Percentiles rank a stretch among this genome's conserved stretches.
Conservation (phyloP, 2,797 vertebrate species). For the Furcifer pardalis region DNA sequence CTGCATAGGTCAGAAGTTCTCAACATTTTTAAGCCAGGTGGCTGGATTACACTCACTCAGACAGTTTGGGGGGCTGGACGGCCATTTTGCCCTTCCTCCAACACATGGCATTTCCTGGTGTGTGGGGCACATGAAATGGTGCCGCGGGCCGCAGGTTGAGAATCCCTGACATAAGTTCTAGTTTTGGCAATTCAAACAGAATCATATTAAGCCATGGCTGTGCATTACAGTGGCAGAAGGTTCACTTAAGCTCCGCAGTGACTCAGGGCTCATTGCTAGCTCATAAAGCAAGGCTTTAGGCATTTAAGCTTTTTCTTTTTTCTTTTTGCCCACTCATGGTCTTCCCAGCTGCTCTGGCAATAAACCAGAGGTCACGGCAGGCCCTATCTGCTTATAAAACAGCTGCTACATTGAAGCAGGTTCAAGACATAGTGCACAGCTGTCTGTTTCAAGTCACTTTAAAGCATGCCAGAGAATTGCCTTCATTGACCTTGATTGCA, state of each 20-base stretch:
- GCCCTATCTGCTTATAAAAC: conserved; percentile 56
- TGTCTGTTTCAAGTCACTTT: conserved; percentile 45
- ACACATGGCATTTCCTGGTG: too few relatives aligned
- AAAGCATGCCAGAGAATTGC: conserved; percentile 33
- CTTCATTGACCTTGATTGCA: neutral
- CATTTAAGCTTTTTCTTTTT: conserved; percentile 53
- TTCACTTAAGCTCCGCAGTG: conserved; percentile 33
- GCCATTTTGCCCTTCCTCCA: too few relatives aligned
- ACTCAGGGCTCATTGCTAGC: conserved; percentile 37
- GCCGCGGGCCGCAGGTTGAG: too few relatives aligned
- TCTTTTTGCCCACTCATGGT: conserved; percentile 19
- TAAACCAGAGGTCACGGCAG: conserved; percentile 55
- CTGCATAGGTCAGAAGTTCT: too few relatives aligned
- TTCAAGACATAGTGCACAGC: conserved; percentile 48
- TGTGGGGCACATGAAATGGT: too few relatives aligned
- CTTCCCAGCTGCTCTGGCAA: conserved; percentile 47
- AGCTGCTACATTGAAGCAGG: conserved; percentile 63
- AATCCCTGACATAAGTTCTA: too few relatives aligned
- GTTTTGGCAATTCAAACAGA: neutral
- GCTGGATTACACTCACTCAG: too few relatives aligned
- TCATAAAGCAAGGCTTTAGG: conserved; percentile 51
- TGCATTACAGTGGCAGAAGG: conserved; percentile 48
- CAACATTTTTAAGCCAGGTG: too few relatives aligned
- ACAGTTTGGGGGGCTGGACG: too few relatives aligned
- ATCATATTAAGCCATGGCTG: accelerated